Conservation (phyloP, 2,113 vertebrate species). For the Edolisoma coerulescens region DNA sequence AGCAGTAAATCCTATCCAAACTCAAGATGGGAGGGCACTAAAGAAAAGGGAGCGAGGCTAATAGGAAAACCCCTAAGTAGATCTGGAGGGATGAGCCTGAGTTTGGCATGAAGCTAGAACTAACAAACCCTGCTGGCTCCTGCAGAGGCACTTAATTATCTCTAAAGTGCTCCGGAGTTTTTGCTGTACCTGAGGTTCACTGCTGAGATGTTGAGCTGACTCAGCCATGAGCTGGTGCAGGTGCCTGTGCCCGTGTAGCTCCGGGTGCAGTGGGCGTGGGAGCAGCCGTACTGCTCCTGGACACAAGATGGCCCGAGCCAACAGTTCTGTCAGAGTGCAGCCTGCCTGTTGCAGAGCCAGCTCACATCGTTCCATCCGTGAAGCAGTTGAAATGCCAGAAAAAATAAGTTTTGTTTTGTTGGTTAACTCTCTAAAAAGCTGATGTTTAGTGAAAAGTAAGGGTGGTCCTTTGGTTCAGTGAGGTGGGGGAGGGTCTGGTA, state of each 20-base stretch:
- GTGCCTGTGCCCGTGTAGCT: neutral
- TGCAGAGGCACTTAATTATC: neutral
- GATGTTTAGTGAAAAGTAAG: neutral
- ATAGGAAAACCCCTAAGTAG: neutral
- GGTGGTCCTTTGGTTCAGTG: neutral
- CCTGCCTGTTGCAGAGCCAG: neutral
- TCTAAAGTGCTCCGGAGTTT: neutral
- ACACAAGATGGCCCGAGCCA: slow-evolving; percentile 24
- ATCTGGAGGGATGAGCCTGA: neutral
- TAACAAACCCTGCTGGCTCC: neutral
- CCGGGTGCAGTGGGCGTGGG: neutral
- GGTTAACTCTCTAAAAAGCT: neutral
- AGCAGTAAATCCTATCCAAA: neutral
- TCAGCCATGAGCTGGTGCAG: neutral
- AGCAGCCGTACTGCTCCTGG: neutral
- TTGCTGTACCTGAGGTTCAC: neutral
- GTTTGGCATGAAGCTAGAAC: neutral
- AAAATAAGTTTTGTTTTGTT: neutral
- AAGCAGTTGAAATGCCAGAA: neutral
- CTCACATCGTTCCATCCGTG: neutral
- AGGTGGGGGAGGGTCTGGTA: neutral
- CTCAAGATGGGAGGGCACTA: neutral
- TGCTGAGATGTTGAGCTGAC: neutral
- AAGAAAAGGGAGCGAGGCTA: neutral
- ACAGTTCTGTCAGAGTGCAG: neutral